phyloP scores from a whole-genome alignment of 2,797 vertebrate species.

The Ctenochaetus hawaiiensis region DNA sequence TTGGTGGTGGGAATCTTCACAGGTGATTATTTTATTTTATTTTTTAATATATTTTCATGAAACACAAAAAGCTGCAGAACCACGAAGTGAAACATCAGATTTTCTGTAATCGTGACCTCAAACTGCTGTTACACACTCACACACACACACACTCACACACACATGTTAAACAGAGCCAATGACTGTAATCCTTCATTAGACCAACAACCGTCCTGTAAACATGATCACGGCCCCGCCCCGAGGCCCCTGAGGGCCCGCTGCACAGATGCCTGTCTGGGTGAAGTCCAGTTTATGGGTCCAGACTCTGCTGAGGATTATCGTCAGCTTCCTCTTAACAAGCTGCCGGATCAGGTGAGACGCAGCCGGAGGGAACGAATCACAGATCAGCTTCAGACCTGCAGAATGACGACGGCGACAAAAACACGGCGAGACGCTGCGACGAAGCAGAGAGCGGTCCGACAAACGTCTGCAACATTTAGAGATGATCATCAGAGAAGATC shows the following conservation, averaged over 20 bases:
- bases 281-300: slow-evolving; percentile 40
- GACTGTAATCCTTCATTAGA: slow-evolving; percentile 45
- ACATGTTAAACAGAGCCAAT: slow-evolving; percentile 29
- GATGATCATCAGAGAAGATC: too few relatives aligned
- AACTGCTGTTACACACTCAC: slow-evolving; percentile 15
- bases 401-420: too few relatives aligned
- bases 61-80: too few relatives aligned
- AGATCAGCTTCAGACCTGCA: too few relatives aligned
- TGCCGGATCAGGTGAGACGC: slow-evolving; percentile 18
- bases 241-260: slow-evolving; percentile 21
- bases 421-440: too few relatives aligned
- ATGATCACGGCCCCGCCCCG: background rate
- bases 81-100: too few relatives aligned
- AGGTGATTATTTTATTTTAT: too few relatives aligned
- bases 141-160: background rate
- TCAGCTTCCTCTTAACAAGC: slow-evolving; percentile 27
- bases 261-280: slow-evolving; percentile 35
- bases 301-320: slow-evolving; percentile 16
- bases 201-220: slow-evolving; percentile 46
- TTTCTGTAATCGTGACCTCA: too few relatives aligned
- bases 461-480: too few relatives aligned
- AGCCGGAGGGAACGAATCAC: slow-evolving; percentile 5
- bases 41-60: too few relatives aligned
- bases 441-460: too few relatives aligned
- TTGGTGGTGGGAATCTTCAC: too few relatives aligned